A percentile compares a stretch with the other conserved stretches of the same genome.
Conservation (phyloP, 2,888 invertebrate genomes). For the Augochlorella aurata region DNA sequence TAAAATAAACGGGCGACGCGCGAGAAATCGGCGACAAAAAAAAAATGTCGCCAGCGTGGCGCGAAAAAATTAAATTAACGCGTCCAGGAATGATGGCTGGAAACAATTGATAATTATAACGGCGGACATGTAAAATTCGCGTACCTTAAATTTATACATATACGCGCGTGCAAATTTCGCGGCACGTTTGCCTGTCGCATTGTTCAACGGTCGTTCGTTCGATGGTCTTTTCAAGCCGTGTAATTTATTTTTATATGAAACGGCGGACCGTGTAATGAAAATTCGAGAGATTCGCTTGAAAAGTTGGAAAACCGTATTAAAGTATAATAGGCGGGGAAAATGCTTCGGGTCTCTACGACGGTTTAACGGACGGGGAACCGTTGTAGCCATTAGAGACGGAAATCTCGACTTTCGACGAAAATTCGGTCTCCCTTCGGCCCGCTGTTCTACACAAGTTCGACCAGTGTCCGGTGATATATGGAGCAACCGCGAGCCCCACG, state of each 20-base stretch:
- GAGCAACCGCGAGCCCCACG: slow-evolving; percentile 54
- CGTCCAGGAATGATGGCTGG: slow-evolving; percentile 17
- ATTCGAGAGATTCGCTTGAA: background rate
- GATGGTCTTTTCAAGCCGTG: slow-evolving; percentile 19
- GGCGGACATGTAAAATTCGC: background rate
- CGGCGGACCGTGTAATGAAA: background rate
- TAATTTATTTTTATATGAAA: slow-evolving; percentile 16
- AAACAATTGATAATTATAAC: slow-evolving; percentile 53
- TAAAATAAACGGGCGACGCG: slow-evolving; percentile 33
- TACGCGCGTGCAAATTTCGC: slow-evolving; percentile 34
- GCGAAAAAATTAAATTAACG: slow-evolving; percentile 43
- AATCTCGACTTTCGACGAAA: slow-evolving; percentile 44
- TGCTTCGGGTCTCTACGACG: background rate
- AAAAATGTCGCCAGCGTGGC: slow-evolving; percentile 12
- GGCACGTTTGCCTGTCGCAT: slow-evolving; percentile 13
- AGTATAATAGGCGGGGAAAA: background rate
- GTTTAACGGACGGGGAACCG: background rate
- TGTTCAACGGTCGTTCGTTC: slow-evolving; percentile 8
- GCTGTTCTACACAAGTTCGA: slow-evolving; percentile 37
- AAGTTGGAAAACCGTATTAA: background rate
- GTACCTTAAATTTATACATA: slow-evolving; percentile 33
- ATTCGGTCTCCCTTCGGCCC: slow-evolving; percentile 44
- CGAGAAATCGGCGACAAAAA: slow-evolving; percentile 2
- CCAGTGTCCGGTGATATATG: slow-evolving; percentile 66
- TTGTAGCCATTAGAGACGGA: slow-evolving; percentile 27